Evolutionary conservation across 2,113 vertebrate species (phyloP).

Genomic region (Sterna hirundo): DNA sequence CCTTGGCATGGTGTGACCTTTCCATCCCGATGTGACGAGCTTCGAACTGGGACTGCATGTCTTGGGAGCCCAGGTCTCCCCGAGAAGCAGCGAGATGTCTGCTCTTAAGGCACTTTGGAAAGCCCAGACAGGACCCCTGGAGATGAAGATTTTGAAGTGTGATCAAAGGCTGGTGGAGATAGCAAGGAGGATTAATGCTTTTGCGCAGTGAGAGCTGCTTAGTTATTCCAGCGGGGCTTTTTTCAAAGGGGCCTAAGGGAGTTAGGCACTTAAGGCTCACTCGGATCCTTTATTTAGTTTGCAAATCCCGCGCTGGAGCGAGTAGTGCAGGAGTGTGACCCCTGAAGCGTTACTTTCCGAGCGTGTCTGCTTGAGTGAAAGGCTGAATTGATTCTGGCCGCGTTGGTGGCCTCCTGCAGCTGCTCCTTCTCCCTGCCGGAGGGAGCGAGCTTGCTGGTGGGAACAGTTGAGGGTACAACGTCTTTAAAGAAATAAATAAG

Average conservation of each 20-base stretch:
- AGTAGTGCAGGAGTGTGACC: constrained; percentile 8
- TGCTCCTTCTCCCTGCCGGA: neutral
- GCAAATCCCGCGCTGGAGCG: neutral
- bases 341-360: neutral
- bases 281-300: constrained; percentile 17
- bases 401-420: constrained; percentile 19
- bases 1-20: neutral
- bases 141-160: constrained; percentile 20
- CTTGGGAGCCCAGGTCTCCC: neutral
- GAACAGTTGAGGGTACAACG: neutral
- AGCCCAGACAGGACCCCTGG: neutral
- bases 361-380: neutral
- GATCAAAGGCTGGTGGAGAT: constrained; percentile 10
- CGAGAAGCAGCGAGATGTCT: neutral
- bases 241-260: constrained; percentile 15
- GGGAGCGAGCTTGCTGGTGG: neutral
- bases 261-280: constrained; percentile 36
- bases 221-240: neutral
- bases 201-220: neutral
- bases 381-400: constrained; percentile 37
- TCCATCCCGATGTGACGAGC: fast-evolving
- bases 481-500: neutral
- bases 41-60: neutral
- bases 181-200: constrained; percentile 28
- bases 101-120: neutral